These are phyloP conservation scores for Scelioninae gen. 2 DNA, from an alignment of 2,888 invertebrate genomes.

Conservation along the genomic window DNA sequence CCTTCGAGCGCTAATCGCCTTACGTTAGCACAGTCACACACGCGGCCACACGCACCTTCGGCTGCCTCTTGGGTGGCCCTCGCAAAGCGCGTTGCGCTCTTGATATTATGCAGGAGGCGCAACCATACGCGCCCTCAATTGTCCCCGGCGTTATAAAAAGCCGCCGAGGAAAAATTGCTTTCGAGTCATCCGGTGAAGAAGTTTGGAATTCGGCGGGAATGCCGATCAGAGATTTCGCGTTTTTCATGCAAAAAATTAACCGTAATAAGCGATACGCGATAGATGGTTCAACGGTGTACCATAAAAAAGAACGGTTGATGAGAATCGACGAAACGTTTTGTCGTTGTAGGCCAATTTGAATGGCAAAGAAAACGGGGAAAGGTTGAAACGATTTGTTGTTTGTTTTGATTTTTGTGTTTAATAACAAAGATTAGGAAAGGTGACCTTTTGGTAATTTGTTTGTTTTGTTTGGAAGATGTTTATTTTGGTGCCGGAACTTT, in stretches of 20 bases:
- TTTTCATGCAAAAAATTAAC: conserved; percentile 30
- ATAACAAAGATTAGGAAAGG: no score
- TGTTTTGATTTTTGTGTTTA: no score
- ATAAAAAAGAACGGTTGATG: neutral
- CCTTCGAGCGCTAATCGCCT: conserved; percentile 63
- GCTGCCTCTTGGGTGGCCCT: conserved; percentile 69
- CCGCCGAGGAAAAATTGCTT: conserved; percentile 52
- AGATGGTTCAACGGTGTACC: neutral
- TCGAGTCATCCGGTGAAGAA: conserved; percentile 40
- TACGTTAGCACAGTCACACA: conserved; percentile 60
- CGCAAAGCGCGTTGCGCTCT: conserved; percentile 68
- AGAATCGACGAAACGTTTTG: no score
- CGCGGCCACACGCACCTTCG: conserved; percentile 62
- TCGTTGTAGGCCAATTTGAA: no score
- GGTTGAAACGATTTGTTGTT: no score
- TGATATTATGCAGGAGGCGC: conserved; percentile 71
- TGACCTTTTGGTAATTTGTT: no score
- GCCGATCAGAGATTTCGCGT: conserved; percentile 56
- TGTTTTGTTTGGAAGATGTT: no score
- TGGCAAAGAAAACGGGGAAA: no score
- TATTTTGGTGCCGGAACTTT: no score
- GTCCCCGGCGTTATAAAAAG: conserved; percentile 61
- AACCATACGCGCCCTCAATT: conserved; percentile 67
- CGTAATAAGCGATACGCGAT: neutral
- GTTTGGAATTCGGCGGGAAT: conserved; percentile 56